These are phyloP conservation scores for Dicerorhinus sumatrensis DNA, from an alignment of 2,113 vertebrate genomes.

Conservation along the genomic window DNA sequence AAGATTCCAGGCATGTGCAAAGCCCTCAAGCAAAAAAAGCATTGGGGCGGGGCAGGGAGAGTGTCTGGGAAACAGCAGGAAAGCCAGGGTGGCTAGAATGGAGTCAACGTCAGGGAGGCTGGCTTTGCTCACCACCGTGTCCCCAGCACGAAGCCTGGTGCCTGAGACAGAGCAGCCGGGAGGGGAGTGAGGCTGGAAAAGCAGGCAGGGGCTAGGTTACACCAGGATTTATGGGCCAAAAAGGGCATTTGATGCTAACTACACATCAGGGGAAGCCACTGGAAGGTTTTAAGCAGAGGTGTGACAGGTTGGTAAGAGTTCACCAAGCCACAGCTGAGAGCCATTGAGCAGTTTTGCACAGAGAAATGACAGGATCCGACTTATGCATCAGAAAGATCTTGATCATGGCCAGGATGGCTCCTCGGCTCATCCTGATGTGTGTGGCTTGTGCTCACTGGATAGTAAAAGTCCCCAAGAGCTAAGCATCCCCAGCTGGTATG, in stretches of 20 bases:
- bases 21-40: not conserved
- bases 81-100: accelerated
- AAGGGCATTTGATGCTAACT: not conserved
- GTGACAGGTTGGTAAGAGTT: not conserved
- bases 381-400: not conserved
- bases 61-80: not conserved
- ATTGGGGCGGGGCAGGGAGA: accelerated
- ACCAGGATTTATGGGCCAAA: not conserved
- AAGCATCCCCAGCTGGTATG: not conserved
- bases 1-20: not conserved
- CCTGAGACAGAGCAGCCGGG: not conserved
- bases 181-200: not conserved
- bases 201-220: not conserved
- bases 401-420: accelerated
- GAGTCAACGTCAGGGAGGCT: accelerated
- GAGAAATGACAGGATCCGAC: not conserved
- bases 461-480: not conserved
- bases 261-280: not conserved
- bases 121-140: not conserved
- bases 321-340: not conserved
- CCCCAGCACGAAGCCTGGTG: not conserved
- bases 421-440: not conserved
- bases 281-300: not conserved
- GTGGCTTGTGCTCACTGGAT: not conserved
- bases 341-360: not conserved